A percentile compares a stretch with the other conserved stretches of the same genome.
Conservation (phyloP, 2,797 vertebrate genomes). For the Bryconaethiops microstoma region DNA sequence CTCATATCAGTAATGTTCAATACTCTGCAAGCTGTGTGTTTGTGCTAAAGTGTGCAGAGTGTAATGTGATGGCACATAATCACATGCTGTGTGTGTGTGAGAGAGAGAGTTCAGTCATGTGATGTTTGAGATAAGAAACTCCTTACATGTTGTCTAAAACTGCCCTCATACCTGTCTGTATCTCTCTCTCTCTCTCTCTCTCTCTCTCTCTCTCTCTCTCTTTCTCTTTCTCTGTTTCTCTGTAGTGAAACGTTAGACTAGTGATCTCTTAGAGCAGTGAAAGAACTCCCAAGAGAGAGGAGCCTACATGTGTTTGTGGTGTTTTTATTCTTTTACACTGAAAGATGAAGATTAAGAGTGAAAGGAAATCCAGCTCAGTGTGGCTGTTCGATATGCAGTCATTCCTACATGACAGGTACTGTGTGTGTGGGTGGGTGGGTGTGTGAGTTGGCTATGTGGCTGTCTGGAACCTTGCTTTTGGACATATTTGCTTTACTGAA, state of each 20-base stretch:
- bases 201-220: neutral
- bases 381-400: constrained; percentile 28
- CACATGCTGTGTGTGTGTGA: constrained; percentile 47
- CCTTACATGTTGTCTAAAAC: constrained; percentile 18
- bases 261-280: no score
- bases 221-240: neutral
- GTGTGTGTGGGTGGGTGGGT: constrained; percentile 21
- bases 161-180: neutral
- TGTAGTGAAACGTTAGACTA: no score
- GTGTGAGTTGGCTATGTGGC: neutral
- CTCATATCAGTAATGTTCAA: neutral
- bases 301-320: neutral
- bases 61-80: constrained; percentile 57
- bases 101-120: constrained; percentile 44
- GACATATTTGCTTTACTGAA: no score
- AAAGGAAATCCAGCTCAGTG: constrained; percentile 37
- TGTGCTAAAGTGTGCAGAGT: constrained; percentile 52
- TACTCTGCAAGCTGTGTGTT: constrained; percentile 59
- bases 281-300: no score
- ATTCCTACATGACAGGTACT: constrained; percentile 48
- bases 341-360: constrained; percentile 60
- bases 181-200: neutral
- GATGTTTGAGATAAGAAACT: constrained; percentile 41
- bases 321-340: constrained; percentile 2
- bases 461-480: no score